Conservation (phyloP, 2,113 vertebrate genomes). For the Patagioenas fasciata region DNA sequence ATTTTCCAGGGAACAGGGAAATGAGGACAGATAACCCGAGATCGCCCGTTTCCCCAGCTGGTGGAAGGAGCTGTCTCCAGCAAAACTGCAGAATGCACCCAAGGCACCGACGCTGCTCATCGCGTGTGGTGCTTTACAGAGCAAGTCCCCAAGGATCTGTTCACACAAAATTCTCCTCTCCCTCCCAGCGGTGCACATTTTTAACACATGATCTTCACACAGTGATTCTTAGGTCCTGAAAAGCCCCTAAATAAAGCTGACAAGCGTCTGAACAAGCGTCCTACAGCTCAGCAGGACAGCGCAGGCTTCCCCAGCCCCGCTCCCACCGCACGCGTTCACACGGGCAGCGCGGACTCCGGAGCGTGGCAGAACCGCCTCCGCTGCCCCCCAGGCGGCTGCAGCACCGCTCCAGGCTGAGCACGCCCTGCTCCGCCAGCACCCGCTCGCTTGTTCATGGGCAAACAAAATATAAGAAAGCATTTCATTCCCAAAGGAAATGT, state of each 20-base stretch:
- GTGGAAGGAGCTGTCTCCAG: neutral
- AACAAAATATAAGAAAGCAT: neutral
- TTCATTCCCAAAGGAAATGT: neutral
- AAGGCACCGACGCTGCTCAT: neutral
- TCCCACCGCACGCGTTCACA: neutral
- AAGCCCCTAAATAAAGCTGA: neutral
- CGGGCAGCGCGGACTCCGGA: neutral
- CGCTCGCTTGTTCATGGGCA: neutral
- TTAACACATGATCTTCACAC: accelerated
- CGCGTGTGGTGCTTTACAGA: neutral
- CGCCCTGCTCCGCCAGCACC: no score
- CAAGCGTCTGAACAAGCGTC: neutral
- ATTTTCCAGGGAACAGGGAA: neutral
- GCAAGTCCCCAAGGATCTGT: neutral
- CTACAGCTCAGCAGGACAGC: neutral
- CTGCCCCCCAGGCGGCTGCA: no score
- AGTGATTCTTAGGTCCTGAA: neutral
- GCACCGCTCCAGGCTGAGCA: no score
- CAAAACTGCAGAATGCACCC: neutral
- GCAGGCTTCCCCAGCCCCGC: neutral
- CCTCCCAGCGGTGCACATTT: neutral
- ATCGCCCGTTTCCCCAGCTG: neutral
- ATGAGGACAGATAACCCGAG: neutral
- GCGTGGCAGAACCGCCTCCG: neutral
- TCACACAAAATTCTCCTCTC: neutral